Percentiles rank a stretch among this genome's conserved stretches.
phyloP scores from a whole-genome alignment of 2,797 vertebrate species.

The Diglossa cyanea region DNA sequence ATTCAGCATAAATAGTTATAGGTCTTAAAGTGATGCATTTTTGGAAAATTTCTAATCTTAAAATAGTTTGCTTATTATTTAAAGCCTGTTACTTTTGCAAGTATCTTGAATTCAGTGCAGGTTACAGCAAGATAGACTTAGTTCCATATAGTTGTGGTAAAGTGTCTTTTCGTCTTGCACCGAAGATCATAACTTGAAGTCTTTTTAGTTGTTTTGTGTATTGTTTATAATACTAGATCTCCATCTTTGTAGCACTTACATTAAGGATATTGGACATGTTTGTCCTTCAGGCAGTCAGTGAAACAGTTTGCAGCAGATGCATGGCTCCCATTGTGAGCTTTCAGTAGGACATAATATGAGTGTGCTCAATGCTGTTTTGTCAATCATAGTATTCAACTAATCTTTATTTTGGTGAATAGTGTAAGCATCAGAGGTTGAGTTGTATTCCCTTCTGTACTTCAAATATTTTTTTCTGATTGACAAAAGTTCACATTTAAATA shows the following conservation, averaged over 20 bases:
- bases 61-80: neutral
- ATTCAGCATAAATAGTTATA: constrained; percentile 11
- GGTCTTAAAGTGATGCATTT: neutral
- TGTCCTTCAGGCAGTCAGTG: neutral
- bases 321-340: neutral
- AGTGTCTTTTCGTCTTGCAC: neutral
- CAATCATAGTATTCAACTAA: neutral
- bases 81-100: neutral
- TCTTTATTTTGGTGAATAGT: neutral
- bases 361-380: neutral
- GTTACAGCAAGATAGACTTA: neutral
- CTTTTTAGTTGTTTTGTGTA: neutral
- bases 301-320: neutral
- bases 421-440: neutral
- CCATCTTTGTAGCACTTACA: neutral
- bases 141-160: neutral
- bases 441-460: neutral
- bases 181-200: neutral
- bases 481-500: neutral
- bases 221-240: neutral
- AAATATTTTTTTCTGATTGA: neutral
- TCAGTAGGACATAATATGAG: neutral
- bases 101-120: neutral
- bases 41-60: neutral
- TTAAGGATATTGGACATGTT: neutral